Evolutionary conservation across 2,888 invertebrate species (phyloP).

Genomic region (Cyaniris semiargus): DNA sequence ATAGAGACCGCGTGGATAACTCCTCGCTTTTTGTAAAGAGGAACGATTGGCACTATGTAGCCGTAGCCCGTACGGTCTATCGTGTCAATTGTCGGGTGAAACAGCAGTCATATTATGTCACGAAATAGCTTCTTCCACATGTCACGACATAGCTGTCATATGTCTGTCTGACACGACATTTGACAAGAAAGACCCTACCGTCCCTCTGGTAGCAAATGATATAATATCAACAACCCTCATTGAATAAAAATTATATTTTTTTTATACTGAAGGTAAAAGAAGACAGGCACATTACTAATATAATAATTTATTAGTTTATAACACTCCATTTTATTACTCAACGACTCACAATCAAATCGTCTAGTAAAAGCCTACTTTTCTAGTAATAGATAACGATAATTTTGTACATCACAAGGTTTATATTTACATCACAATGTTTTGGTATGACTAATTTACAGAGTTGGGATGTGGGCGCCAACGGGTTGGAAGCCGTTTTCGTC

Average conservation of each 20-base stretch:
- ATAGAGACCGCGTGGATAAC: too few species aligned
- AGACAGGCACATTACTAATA: not conserved
- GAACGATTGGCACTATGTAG: too few species aligned
- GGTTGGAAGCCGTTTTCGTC: slow-evolving; percentile 72
- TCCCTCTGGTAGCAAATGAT: too few species aligned
- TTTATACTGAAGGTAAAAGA: not conserved
- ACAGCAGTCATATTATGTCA: too few species aligned
- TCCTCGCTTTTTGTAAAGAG: not conserved
- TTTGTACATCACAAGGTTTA: slow-evolving; percentile 21
- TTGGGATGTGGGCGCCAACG: slow-evolving; percentile 62
- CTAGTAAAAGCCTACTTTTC: not conserved
- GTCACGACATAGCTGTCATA: too few species aligned
- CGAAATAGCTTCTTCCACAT: too few species aligned
- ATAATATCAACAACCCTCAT: too few species aligned
- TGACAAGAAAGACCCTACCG: too few species aligned
- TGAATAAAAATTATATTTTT: not conserved
- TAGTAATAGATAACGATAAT: not conserved
- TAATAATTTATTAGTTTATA: slow-evolving; percentile 8
- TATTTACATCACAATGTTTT: slow-evolving; percentile 26
- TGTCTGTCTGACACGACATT: too few species aligned
- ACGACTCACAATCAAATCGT: not conserved
- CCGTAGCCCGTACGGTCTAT: too few species aligned
- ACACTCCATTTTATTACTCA: not conserved
- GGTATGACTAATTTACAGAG: not conserved
- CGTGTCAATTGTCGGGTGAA: too few species aligned